Base-by-base conservation (phyloP, 2,797 vertebrate genomes). In the Melanotaenia boesemani region DNA sequence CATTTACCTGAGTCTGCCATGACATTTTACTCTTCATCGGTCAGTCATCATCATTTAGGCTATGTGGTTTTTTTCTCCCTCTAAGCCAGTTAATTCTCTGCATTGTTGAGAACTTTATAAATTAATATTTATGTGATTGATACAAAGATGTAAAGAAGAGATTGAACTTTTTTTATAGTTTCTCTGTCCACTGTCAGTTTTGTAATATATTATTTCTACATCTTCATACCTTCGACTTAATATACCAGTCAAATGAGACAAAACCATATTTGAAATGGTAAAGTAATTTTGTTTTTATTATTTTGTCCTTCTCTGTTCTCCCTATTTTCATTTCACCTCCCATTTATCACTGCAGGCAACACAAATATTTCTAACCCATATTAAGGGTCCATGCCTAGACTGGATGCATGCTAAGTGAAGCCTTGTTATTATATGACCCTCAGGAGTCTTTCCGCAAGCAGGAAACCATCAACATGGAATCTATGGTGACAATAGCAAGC, bases 351-450 rank as follows among this genome's bases (percentile, higher is more conserved):
- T 22, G 52, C 48, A 58, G 52, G 22, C 50, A 72, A 59, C 44
- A 59, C 9, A 69, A 78, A 80, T 57, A 62, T 76, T 81, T 76
- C 50, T 46, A 66, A 37, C 61, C 67, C 48, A 46, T 61, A 59
- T 54, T 37, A 68, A 56, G 46, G 32, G 20, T 67, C 9, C 2
- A 1, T 37, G 59, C 54, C 59, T 64, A 13, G 7, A 58, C 52
- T 67, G 57, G 73, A 46, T 74, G 69, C 65, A 70, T 7, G 48
- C 54, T 63, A 80, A 77, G 64, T 63, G 70, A 34, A 67, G 70
- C 22, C 82, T 83, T 80, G 77, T 85, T 82, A 82, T 79, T 30
- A 58, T 30, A 63, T 79, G 11, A 88, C 74, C 84, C 76, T 77
- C 46, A 1, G 74, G 77, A 75, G 24, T 67, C 64, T 77, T 12